Evolutionary conservation across 2,113 vertebrate genomes (phyloP), one percentile per base, ranked within the genome.

Genomic region (Lichenostomus cassidix): DNA sequence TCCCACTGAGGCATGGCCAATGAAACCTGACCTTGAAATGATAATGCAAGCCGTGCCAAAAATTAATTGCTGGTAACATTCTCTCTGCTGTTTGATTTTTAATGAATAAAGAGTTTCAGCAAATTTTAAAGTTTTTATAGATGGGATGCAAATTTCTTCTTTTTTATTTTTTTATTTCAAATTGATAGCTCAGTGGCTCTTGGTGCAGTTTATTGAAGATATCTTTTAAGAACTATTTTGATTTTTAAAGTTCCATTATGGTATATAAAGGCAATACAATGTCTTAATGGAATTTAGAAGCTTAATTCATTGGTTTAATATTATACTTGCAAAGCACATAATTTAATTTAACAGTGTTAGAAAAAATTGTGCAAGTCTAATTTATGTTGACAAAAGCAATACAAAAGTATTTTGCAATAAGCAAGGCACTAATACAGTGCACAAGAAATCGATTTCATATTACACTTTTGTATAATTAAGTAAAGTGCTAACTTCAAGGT

Each of bases 1-100:
- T 94, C 75, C 83, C 87, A 84, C 69, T 89, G 95, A 94, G 87
- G 76, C 92, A 93, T 49, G 83, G 64, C 55, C 81, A 63, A 73
- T 68, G 86, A 84, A 96, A 96, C 81, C 80, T 91, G 95, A 93
- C 94, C 86, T 94, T 97, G 86, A 94, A 93, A 90, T 84, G 73
- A 90, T 91, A 93, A 82, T 60, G 46, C 67, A 84, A 94, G 69
- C 62, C 5, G 1, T 76, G 68, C 58, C 0, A 1, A 89, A 95
- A 94, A 92, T 87, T 91, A 92, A 95, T 90, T 95, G 86, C 90
- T 83, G 39, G 67, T 83, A 67, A 24, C 68, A 41, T 90, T 78
- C 59, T 94, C 29, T 86, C 82, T 84, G 83, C 49, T 91, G 37
- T 62, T 96, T 95, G 64, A 92, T 74, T 93, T 92, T 94, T 82